Conservation (phyloP, 2,797 vertebrate species). For the Hoplostethus mediterraneus region DNA sequence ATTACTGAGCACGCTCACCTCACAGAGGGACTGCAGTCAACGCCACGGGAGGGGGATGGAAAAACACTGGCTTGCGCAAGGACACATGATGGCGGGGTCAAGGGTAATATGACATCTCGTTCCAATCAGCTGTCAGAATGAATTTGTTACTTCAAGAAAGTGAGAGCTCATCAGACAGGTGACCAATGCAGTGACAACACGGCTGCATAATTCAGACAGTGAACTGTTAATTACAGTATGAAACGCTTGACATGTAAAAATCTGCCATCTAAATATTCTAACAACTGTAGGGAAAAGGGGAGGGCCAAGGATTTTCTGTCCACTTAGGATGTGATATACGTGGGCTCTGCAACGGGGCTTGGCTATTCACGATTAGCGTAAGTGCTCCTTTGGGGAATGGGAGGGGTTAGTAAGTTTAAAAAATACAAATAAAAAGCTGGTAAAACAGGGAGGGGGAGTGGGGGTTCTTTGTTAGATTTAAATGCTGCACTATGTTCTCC, state of each 20-base stretch:
- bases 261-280: constrained; percentile 51
- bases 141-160: constrained; percentile 69
- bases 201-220: constrained; percentile 69
- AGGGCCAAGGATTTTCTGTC: constrained; percentile 55
- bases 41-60: constrained; percentile 55
- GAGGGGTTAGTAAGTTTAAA: constrained; percentile 58
- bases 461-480: constrained; percentile 79
- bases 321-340: constrained; percentile 63
- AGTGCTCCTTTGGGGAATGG: constrained; percentile 60
- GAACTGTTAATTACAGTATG: constrained; percentile 32
- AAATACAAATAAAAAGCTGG: constrained; percentile 66
- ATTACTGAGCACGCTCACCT: constrained; percentile 75
- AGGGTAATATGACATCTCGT: constrained; percentile 69
- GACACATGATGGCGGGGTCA: constrained; percentile 66
- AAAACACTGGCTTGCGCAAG: constrained; percentile 52
- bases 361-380: constrained; percentile 58
- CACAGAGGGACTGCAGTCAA: constrained; percentile 64
- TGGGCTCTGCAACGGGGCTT: constrained; percentile 38
- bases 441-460: constrained; percentile 33
- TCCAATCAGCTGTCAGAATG: constrained; percentile 65
- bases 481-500: constrained; percentile 80
- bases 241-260: constrained; percentile 35
- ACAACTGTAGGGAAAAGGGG: constrained; percentile 31
- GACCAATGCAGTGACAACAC: constrained; percentile 50
- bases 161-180: constrained; percentile 53